Base-by-base conservation (phyloP, 2,888 invertebrate species). In the Alcis repandata region DNA sequence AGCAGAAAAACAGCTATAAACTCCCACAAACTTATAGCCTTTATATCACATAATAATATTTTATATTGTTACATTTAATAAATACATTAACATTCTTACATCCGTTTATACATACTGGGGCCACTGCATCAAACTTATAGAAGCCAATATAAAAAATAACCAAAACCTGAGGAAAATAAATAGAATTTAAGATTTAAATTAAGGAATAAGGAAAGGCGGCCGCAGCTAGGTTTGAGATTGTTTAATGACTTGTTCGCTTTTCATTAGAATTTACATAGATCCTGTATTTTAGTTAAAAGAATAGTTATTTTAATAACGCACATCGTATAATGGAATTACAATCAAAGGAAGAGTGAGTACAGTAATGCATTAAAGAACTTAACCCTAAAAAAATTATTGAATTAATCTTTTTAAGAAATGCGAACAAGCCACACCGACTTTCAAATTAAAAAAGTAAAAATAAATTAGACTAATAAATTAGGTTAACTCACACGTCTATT, bases 401-500 rank as follows among this genome's bases (percentile, higher is more conserved):
- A 32, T 46, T 19, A 10, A 19, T 53, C 10, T 32, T 22, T 11
- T 19, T 52, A 57, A 41, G 68, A 85, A 90, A 89, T 79, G 87
- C 85, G 85, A 90, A 90, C 89, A 87, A 82, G 85, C 81, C 85
- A 82, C 78, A 70, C 77, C 73, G 74, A 78, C 79, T 80, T 83
- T 79, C 73, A 81, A 81, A 81, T 77, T 87, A 85, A 82, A 87
- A 87, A 65, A 63, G 51, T 69, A 59, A 8, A 61, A 88, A 90
- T 88, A 88, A 91, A 90, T 91, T 88, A 91, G 76, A 79, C 86
- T 92, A 91, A 87, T 86, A 85, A 81, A 85, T 85, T 86, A 88
- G 76, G 72, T 82, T 77, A 56, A 53, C 63, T 64, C 65, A 57
- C 57, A 52, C 65, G 41, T 57, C 65, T 85, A 91, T 92, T 93